phyloP scores from a whole-genome alignment of 1,140 invertebrate species.

The Pseudobourletiella spinata region DNA sequence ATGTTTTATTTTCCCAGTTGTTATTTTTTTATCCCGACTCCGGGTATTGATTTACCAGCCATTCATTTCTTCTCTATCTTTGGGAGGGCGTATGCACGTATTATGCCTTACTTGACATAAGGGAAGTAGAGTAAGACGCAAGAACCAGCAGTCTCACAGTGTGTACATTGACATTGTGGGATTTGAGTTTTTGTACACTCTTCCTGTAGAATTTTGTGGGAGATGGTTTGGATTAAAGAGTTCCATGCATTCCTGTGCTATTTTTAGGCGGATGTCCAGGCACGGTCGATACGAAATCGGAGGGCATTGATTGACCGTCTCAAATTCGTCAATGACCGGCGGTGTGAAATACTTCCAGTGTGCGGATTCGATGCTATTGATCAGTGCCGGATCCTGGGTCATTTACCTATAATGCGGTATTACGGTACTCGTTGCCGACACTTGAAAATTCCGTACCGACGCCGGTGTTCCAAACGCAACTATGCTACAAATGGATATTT shows the following conservation, averaged over 20 bases:
- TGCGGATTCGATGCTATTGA: conserved; percentile 9
- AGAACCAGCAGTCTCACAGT: no score
- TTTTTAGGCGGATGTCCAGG: conserved; percentile 18
- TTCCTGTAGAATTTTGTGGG: neutral
- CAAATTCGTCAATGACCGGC: conserved; percentile 7
- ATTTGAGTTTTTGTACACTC: no score
- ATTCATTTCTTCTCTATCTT: conserved; percentile 9
- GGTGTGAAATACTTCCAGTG: conserved; percentile 17
- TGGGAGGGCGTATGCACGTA: neutral
- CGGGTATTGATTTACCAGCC: no score
- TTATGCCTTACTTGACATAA: conserved; percentile 14
- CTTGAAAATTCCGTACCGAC: neutral
- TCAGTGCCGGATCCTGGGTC: conserved; percentile 1
- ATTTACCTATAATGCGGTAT: conserved; percentile 14
- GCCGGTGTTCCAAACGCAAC: neutral
- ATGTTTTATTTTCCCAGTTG: no score
- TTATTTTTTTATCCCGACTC: no score
- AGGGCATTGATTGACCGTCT: conserved; percentile 11
- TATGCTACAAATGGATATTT: conserved; percentile 14
- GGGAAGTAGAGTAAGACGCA: conserved; percentile 26
- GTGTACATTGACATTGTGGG: neutral
- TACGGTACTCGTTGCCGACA: conserved; percentile 1
- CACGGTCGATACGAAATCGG: conserved; percentile 9
- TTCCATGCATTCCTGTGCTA: neutral
- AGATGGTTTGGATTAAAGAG: no score